Evolutionary conservation across 2,113 vertebrate species (phyloP).

Genomic region (Excalfactoria chinensis): DNA sequence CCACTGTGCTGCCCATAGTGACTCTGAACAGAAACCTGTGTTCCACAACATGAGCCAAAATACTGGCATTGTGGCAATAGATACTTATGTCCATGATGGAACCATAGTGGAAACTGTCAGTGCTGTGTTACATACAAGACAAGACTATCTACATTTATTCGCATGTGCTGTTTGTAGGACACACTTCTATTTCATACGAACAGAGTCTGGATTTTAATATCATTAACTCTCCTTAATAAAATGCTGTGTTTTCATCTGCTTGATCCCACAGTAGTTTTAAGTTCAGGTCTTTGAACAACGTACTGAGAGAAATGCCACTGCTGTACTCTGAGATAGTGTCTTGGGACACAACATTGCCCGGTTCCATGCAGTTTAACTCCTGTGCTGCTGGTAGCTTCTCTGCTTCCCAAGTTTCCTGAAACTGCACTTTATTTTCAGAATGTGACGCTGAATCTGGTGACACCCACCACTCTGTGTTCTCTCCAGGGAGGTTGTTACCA

Average conservation of each 20-base stretch:
- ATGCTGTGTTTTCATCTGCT: neutral
- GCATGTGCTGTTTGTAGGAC: neutral
- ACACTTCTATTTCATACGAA: neutral
- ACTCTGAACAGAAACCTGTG: neutral
- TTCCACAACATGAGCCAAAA: constrained; percentile 37
- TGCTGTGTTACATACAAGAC: no score
- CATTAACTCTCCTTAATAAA: neutral
- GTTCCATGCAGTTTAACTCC: neutral
- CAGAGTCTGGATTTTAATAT: neutral
- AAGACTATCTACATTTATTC: no score
- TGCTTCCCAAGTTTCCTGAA: neutral
- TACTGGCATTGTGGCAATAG: neutral
- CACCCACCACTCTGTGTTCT: fast-evolving
- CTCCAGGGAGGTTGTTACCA: neutral
- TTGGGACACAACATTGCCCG: neutral
- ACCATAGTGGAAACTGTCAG: no score
- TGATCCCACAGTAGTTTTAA: constrained; percentile 76
- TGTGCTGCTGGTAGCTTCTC: neutral
- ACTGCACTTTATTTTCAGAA: neutral
- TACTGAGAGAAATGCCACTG: neutral
- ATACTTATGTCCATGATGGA: no score
- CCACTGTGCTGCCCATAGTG: neutral
- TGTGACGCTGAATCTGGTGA: neutral
- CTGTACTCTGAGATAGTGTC: fast-evolving
- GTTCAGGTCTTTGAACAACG: constrained; percentile 74